phyloP scores from a whole-genome alignment of 2,797 vertebrate genomes.

The Protonibea diacanthus region DNA sequence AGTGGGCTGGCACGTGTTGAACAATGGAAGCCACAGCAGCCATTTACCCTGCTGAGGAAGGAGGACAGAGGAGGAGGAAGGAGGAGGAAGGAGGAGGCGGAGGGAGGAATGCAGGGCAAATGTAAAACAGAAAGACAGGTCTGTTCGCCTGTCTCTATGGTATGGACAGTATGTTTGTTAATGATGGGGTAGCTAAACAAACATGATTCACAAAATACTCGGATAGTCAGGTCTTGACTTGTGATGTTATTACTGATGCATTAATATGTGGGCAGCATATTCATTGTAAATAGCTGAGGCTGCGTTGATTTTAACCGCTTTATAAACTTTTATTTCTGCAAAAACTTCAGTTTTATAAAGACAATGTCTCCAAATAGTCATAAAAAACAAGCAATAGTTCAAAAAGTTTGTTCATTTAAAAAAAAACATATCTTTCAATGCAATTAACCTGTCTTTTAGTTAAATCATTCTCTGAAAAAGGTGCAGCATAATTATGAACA shows the following conservation, averaged over 20 bases:
- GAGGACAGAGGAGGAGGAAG: slow-evolving; percentile 7
- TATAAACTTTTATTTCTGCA: neutral
- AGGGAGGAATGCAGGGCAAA: neutral
- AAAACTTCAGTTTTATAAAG: neutral
- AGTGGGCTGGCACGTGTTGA: neutral
- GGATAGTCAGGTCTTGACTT: neutral
- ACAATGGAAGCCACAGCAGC: slow-evolving; percentile 53
- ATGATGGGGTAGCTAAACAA: neutral
- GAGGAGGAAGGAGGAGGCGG: neutral
- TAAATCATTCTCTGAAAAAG: neutral
- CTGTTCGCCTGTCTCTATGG: slow-evolving; percentile 83
- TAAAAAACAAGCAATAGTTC: neutral
- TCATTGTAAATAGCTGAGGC: neutral
- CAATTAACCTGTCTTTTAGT: neutral
- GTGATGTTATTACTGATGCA: neutral
- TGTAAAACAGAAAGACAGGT: slow-evolving; percentile 81
- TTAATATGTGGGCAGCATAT: neutral
- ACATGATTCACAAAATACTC: neutral
- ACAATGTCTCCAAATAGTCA: neutral
- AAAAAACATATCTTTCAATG: neutral
- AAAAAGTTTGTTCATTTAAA: neutral
- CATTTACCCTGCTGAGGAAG: slow-evolving; percentile 86
- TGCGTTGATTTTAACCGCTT: neutral
- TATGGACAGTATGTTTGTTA: neutral
- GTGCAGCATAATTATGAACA: neutral